Evolutionary conservation across 1,140 invertebrate species (phyloP).

Genomic region (Maniola jurtina): DNA sequence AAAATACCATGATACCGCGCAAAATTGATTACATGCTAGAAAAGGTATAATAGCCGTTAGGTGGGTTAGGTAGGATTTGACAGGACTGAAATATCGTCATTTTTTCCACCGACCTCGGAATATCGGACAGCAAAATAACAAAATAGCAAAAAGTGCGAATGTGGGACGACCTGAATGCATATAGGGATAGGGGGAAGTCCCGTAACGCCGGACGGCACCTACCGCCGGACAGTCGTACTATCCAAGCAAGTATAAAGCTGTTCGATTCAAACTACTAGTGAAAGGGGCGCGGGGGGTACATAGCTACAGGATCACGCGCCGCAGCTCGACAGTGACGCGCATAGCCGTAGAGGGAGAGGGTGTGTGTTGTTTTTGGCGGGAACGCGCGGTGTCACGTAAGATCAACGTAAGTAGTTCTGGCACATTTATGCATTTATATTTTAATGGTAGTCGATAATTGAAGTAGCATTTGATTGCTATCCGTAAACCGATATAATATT

Average conservation of each 20-base stretch:
- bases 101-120: too few species aligned
- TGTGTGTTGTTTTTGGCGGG: not conserved
- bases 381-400: constrained; percentile 1
- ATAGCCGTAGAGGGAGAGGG: not conserved
- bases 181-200: constrained; percentile 7
- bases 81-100: not conserved
- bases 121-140: too few species aligned
- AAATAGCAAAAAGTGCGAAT: too few species aligned
- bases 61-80: not conserved
- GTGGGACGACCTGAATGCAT: too few species aligned
- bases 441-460: not conserved
- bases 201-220: constrained; percentile 36
- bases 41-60: not conserved
- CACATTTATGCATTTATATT: not conserved
- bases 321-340: not conserved
- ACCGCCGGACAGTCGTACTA: constrained; percentile 31
- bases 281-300: too few species aligned
- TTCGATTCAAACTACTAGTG: constrained; percentile 27
- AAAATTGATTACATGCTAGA: not conserved
- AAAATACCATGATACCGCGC: not conserved
- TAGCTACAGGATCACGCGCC: not conserved
- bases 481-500: not conserved
- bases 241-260: constrained; percentile 19
- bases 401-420: not conserved
- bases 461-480: not conserved